phyloP scores from a whole-genome alignment of 1,140 invertebrate species.

The Sinella curviseta region DNA sequence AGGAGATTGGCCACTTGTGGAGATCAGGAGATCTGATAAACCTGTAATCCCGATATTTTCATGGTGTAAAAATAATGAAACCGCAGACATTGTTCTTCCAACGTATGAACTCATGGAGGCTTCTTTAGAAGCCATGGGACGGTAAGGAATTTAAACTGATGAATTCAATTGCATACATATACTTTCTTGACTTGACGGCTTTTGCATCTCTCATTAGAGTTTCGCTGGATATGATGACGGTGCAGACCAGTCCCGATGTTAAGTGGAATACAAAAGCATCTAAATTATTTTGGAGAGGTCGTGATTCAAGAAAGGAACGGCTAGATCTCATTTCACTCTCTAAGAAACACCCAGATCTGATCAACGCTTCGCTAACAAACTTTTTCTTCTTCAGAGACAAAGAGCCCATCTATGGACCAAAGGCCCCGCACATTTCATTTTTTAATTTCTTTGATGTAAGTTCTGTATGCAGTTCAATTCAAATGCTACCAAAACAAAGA shows the following conservation, averaged over 20 bases:
- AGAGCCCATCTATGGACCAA: slow-evolving; percentile 81
- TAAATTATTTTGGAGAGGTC: slow-evolving; percentile 85
- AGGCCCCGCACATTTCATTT: slow-evolving; percentile 80
- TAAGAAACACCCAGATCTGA: slow-evolving; percentile 72
- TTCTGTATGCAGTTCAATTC: slow-evolving; percentile 45
- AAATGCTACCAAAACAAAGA: slow-evolving; percentile 8
- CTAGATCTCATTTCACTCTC: slow-evolving; percentile 80
- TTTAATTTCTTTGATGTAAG: slow-evolving; percentile 93
- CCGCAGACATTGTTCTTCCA: slow-evolving; percentile 87
- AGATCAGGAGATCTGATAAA: slow-evolving; percentile 56
- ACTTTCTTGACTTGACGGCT: too few relatives aligned
- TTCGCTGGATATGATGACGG: slow-evolving; percentile 82
- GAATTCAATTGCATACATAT: background rate
- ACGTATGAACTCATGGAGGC: slow-evolving; percentile 94
- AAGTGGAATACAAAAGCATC: slow-evolving; percentile 74
- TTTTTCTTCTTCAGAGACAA: slow-evolving; percentile 93
- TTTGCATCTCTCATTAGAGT: slow-evolving; percentile 62
- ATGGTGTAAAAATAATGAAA: slow-evolving; percentile 82
- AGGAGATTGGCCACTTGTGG: slow-evolving; percentile 88
- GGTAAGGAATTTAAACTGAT: slow-evolving; percentile 37
- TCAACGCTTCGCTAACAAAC: slow-evolving; percentile 91
- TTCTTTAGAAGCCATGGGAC: slow-evolving; percentile 70
- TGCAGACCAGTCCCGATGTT: slow-evolving; percentile 74
- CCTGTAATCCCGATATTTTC: slow-evolving; percentile 85
- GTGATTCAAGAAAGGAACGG: slow-evolving; percentile 81